Percentiles rank a stretch among this genome's conserved stretches.
These are phyloP conservation scores for Mirza zaza DNA, from an alignment of 2,113 vertebrate genomes.

Conservation along the genomic window DNA sequence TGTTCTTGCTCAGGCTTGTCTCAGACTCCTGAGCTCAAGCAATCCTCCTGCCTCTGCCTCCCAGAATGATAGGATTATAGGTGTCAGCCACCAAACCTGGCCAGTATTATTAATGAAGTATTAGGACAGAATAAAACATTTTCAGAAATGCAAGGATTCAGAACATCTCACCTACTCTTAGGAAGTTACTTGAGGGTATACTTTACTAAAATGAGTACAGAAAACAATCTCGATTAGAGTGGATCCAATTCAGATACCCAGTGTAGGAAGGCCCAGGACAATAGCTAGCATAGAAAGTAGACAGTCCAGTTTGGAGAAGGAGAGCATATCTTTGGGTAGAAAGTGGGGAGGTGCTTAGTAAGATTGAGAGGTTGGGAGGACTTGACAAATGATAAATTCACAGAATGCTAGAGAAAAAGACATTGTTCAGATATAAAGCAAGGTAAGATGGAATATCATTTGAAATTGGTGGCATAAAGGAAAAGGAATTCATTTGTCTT, in stretches of 20 bases:
- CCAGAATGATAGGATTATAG: no score
- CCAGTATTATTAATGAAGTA: neutral
- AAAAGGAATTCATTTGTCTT: neutral
- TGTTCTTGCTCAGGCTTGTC: no score
- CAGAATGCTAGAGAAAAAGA: neutral
- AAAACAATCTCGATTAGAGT: neutral
- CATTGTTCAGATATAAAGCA: neutral
- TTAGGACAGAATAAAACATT: neutral
- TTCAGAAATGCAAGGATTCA: neutral
- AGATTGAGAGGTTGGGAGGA: neutral
- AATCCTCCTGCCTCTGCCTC: no score
- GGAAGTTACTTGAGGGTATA: neutral
- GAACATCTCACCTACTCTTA: neutral
- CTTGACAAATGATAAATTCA: conserved; percentile 19
- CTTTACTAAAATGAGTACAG: neutral
- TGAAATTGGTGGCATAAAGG: neutral
- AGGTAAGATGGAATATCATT: neutral
- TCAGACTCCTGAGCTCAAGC: no score
- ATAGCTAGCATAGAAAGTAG: neutral
- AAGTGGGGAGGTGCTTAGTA: neutral
- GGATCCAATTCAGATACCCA: neutral
- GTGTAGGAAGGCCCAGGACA: neutral
- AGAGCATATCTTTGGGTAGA: neutral
- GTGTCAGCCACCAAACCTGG: no score
- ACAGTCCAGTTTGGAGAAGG: neutral